Evolutionary conservation across 2,113 vertebrate genomes (phyloP), one percentile per base, ranked within the genome.

Genomic region (Pholis gunnellus): DNA sequence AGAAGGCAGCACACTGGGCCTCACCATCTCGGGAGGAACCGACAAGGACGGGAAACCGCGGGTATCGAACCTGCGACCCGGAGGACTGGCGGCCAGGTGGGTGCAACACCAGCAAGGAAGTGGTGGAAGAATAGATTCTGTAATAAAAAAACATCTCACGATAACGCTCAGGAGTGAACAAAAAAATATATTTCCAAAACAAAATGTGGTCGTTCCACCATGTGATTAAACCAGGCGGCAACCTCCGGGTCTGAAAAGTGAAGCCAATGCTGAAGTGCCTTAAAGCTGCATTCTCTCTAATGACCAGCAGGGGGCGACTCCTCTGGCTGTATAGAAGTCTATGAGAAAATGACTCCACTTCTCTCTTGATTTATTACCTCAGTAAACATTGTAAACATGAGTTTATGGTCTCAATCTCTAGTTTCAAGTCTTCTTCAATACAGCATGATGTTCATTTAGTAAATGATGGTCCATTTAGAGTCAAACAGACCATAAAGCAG

Each of bases 21-120:
- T 99, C 81, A 99, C 98, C 69, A 97, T 99, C 93, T 99, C 98
- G 0, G 98, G 98, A 15, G 98, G 98, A 48, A 99, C 98, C 0
- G 98, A 99, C 95, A 99, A 99, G 90, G 98, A 99, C 1, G 97
- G 98, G 59, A 99, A 98, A 84, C 98, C 98, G 7, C 93, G 98
- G 61, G 98, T 99, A 48, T 99, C 98, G 27, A 99, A 98, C 93
- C 93, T 99, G 48, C 95, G 98, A 29, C 97, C 98, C 0, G 98
- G 97, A 59, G 98, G 98, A 8, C 94, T 99, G 9, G 98, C 98
- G 0, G 97, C 93, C 42, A 84, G 93, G 93, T 94, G 66, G 57
- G 81, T 38, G 17, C 7, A 40, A 4, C 46, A 65, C 36, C n/a
- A 27, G 9, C 2, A 9, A 61, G 48, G 72, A 76, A 29, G 13